A percentile compares a stretch with the other conserved stretches of the same genome.
Evolutionary conservation across 1,140 invertebrate species (phyloP).

Genomic region (Dendrolimus punctatus): DNA sequence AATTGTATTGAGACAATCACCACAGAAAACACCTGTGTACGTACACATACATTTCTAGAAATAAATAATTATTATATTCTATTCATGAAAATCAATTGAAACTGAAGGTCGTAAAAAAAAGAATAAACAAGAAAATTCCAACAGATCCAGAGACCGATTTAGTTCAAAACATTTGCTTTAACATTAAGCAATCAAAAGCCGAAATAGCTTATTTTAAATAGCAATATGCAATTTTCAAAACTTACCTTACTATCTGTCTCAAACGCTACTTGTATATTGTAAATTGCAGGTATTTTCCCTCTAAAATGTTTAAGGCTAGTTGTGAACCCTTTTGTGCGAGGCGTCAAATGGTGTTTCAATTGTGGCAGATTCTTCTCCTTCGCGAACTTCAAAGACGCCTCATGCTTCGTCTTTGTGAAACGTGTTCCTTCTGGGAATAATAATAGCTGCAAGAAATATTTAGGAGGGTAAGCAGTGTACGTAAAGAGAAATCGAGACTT

Average conservation of each 20-base stretch:
- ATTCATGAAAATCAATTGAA: too few species aligned
- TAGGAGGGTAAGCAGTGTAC: too few species aligned
- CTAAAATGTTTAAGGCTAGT: conserved; percentile 81
- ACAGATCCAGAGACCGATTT: too few species aligned
- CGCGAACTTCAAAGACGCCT: conserved; percentile 90
- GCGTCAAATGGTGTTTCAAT: conserved; percentile 92
- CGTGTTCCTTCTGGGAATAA: conserved; percentile 89
- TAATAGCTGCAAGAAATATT: too few species aligned
- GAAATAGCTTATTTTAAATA: background rate
- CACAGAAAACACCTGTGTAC: too few species aligned
- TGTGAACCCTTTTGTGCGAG: conserved; percentile 93
- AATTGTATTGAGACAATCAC: too few species aligned
- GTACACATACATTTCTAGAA: too few species aligned
- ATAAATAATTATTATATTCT: too few species aligned
- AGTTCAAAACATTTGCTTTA: background rate
- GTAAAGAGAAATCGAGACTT: too few species aligned
- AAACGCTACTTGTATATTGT: conserved; percentile 89
- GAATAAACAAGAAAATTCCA: too few species aligned
- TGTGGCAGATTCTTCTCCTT: conserved; percentile 87
- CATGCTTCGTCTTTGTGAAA: conserved; percentile 90
- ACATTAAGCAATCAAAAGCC: background rate
- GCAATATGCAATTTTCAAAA: background rate
- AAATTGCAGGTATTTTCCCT: conserved; percentile 86
- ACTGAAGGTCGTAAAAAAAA: too few species aligned
- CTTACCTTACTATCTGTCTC: conserved; percentile 74